Evolutionary conservation across 2,113 vertebrate species (phyloP).

Genomic region (Andinoacara biseriatus): DNA sequence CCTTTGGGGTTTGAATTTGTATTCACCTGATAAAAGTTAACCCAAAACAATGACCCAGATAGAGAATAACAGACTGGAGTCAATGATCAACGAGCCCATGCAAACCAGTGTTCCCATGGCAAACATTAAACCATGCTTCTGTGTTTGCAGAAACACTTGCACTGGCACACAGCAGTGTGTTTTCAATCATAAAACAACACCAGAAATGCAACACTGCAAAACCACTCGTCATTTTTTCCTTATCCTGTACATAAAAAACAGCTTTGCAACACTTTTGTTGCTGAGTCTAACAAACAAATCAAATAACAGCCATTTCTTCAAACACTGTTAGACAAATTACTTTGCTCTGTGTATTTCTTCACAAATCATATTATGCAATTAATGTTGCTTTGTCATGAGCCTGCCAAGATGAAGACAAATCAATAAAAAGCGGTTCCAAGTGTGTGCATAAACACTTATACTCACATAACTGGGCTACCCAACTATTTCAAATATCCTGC

Average conservation of each 20-base stretch:
- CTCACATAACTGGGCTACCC: slow-evolving; percentile 46
- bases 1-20: slow-evolving; percentile 5
- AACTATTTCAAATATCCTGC: slow-evolving; percentile 31
- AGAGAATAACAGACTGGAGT: slow-evolving; percentile 45
- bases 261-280: neutral
- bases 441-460: slow-evolving; percentile 27
- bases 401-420: slow-evolving; percentile 31
- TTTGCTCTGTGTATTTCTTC: neutral
- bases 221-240: neutral
- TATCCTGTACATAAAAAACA: neutral
- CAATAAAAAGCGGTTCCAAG: slow-evolving; percentile 4
- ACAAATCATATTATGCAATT: slow-evolving; percentile 46
- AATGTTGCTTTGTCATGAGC: slow-evolving; percentile 3
- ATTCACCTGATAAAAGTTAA: slow-evolving; percentile 34
- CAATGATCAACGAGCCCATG: slow-evolving; percentile 60
- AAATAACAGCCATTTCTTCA: slow-evolving; percentile 1
- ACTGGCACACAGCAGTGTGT: neutral
- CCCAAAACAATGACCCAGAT: slow-evolving; percentile 47
- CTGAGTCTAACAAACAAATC: neutral
- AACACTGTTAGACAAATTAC: slow-evolving; percentile 21
- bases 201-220: neutral
- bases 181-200: neutral
- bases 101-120: slow-evolving; percentile 3
- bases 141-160: neutral
- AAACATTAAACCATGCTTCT: neutral